Evolutionary conservation across 2,113 vertebrate species (phyloP), one percentile per base, ranked within the genome.

Genomic region (Gymnorhina tibicen): DNA sequence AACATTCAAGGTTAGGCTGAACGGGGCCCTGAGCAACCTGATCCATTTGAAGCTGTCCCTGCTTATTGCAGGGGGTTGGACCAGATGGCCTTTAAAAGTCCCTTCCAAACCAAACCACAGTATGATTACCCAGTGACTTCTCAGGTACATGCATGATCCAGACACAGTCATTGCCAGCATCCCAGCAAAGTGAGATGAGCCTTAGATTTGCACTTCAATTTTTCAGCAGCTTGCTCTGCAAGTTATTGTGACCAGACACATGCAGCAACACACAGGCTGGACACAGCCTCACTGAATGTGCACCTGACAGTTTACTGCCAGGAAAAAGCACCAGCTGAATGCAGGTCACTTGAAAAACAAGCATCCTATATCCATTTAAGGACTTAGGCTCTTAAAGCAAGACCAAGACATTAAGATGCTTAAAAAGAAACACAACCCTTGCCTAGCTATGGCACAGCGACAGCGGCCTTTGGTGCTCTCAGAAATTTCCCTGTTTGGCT

Each of bases 81-180:
- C 8, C 35, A 42, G 33, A 3, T 2, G 3, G 18, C 12, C 21
- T 67, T 67, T 23, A 23, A 73, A 32, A 13, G 15, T 19, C 21
- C 3, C 10, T 67, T 60, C 52, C 39, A 53, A 72, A 33, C 20
- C 37, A 78, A 79, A 27, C 6, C 13, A 7, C 33, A 28, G 7
- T 19, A 16, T 35, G 46, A 26, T 26, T 32, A 10, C 22, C 4
- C 15, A 16, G 55, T 35, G 62, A 33, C 21, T 20, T 55, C 49
- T 72, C 19, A 7, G 58, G 28, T 24, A 27, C 23, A 5, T 0
- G 3, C 1, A 1, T 39, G 49, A 33, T 42, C 33, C 37, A 39
- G 42, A 14, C 9, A 24, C 14, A 52, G 32, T 22, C 30, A 12
- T 8, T 62, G 27, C 35, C 76, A 60, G 20, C 41, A 13, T 46